Conservation (phyloP, 2,888 invertebrate genomes). For the Lottia scabra region DNA sequence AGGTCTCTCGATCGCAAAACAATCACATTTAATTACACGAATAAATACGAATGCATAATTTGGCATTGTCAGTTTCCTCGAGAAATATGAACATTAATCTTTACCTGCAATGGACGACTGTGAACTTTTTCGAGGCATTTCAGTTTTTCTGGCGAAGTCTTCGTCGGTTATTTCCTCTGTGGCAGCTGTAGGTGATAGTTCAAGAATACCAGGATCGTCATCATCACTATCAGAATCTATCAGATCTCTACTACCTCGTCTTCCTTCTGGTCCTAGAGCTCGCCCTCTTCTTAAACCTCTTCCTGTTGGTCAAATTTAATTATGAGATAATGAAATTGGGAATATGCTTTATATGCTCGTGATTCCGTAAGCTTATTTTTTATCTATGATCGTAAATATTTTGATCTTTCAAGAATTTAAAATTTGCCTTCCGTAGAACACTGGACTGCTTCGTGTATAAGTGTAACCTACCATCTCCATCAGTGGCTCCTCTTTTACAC, state of each 20-base stretch:
- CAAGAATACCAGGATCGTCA: constrained; percentile 50
- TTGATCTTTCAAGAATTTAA: too few species aligned
- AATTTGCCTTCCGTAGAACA: too few species aligned
- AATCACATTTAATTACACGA: too few species aligned
- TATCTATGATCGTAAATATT: too few species aligned
- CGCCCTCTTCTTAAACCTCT: constrained; percentile 22
- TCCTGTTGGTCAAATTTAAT: not conserved
- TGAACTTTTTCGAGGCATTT: not conserved
- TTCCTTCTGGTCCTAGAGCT: constrained; percentile 18
- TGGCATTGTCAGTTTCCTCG: too few species aligned
- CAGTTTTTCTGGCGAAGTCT: constrained; percentile 23
- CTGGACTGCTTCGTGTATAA: too few species aligned
- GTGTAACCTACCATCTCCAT: constrained; percentile 37
- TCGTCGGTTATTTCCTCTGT: constrained; percentile 46
- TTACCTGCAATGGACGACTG: constrained; percentile 26
- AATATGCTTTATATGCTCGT: too few species aligned
- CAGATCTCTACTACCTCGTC: constrained; percentile 17
- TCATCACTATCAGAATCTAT: constrained; percentile 50
- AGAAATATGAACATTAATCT: too few species aligned
- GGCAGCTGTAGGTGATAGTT: constrained; percentile 59
- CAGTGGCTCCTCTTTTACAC: constrained; percentile 51
- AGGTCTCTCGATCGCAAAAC: too few species aligned
- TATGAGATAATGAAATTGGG: too few species aligned
- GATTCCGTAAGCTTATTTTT: too few species aligned
- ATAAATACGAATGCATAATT: too few species aligned